These are phyloP conservation scores for Eumaeus atala DNA, from an alignment of 1,140 invertebrate species.

Conservation along the genomic window DNA sequence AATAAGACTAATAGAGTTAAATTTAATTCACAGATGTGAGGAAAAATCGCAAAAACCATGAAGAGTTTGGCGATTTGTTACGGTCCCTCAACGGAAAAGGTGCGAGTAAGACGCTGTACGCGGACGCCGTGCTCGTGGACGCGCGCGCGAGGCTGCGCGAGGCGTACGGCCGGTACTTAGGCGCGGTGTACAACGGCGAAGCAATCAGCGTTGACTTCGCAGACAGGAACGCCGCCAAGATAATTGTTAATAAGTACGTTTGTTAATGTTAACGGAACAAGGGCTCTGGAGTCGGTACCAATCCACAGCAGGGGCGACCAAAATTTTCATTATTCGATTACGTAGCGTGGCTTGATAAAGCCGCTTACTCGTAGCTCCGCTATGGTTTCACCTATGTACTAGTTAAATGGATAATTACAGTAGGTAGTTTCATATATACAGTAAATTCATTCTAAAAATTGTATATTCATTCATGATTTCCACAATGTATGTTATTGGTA, in stretches of 20 bases:
- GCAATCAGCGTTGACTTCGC: slow-evolving; percentile 76
- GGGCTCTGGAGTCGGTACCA: no score
- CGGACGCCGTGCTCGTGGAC: slow-evolving; percentile 77
- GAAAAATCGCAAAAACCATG: slow-evolving; percentile 75
- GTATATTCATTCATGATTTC: no score
- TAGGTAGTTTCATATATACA: no score
- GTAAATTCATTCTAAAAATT: no score
- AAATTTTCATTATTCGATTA: no score
- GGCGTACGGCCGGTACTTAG: slow-evolving; percentile 69
- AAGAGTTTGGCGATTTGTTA: slow-evolving; percentile 75
- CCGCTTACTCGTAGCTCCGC: no score
- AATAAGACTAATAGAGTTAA: not conserved
- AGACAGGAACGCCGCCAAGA: slow-evolving; percentile 57
- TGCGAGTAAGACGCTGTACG: slow-evolving; percentile 57
- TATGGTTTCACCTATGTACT: no score
- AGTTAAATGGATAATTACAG: no score
- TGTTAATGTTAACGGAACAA: not conserved
- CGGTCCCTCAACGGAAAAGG: slow-evolving; percentile 41
- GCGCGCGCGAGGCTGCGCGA: slow-evolving; percentile 70
- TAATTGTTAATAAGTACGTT: slow-evolving; percentile 76
- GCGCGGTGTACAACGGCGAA: slow-evolving; percentile 75
- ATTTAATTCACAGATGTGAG: slow-evolving; percentile 68
- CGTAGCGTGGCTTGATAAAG: no score
- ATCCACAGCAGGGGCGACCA: no score
- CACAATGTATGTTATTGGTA: no score